A percentile compares a stretch with the other conserved stretches of the same genome.
Conservation (phyloP, 2,113 vertebrate species). For the Protobothrops mucrosquamatus region DNA sequence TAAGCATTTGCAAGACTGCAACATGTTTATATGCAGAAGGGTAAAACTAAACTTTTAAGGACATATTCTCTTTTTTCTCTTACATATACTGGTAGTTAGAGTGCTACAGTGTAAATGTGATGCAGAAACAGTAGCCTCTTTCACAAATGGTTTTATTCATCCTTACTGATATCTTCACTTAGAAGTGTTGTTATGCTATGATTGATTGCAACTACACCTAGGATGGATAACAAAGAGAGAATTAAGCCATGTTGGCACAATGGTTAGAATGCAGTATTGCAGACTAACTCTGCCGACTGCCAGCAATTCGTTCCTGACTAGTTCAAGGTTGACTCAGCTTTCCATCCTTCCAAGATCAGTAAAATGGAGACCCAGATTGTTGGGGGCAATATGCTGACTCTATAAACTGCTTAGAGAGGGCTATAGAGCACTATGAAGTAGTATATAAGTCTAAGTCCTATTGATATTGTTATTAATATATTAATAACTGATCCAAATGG, state of each 20-base stretch:
- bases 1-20: background rate
- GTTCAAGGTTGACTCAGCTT: too few relatives aligned
- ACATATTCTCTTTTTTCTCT: background rate
- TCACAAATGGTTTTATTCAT: background rate
- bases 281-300: too few relatives aligned
- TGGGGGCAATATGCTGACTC: too few relatives aligned
- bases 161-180: background rate
- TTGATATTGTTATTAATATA: too few relatives aligned
- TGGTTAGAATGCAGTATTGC: too few relatives aligned
- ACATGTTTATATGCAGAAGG: background rate
- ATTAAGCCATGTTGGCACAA: background rate
- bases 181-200: background rate
- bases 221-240: background rate
- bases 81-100: background rate
- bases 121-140: background rate
- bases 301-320: background rate
- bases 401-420: too few relatives aligned
- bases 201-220: background rate
- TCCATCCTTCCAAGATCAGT: too few relatives aligned
- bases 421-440: too few relatives aligned
- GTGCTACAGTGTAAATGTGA: too few relatives aligned
- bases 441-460: too few relatives aligned
- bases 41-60: background rate
- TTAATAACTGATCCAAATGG: too few relatives aligned
- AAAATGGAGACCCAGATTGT: too few relatives aligned